phyloP scores from a whole-genome alignment of 2,888 invertebrate genomes.

The Deladenus siricidicola region DNA sequence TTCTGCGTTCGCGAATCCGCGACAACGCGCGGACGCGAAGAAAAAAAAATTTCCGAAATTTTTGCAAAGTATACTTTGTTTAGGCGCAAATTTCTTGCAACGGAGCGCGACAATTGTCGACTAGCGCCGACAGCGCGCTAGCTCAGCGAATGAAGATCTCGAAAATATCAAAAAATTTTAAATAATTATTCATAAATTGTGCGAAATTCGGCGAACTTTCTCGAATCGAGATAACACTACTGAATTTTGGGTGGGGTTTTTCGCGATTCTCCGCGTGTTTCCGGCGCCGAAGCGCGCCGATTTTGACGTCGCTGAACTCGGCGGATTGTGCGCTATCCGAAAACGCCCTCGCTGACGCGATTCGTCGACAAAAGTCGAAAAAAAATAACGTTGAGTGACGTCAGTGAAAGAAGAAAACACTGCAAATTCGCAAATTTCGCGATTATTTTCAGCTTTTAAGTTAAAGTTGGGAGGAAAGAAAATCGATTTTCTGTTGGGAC shows the following conservation, averaged over 20 bases:
- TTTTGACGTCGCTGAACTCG: neutral
- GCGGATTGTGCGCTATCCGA: neutral
- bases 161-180: neutral
- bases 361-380: too few relatives aligned
- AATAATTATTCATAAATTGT: neutral
- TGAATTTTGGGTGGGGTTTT: neutral
- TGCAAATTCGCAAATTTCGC: too few relatives aligned
- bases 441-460: too few relatives aligned
- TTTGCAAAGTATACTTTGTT: neutral
- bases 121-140: too few relatives aligned
- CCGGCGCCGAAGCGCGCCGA: neutral
- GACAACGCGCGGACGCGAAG: too few relatives aligned
- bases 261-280: neutral
- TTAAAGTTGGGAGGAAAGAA: neutral
- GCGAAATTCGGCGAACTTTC: neutral
- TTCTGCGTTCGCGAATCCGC: too few relatives aligned
- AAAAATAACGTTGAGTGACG: neutral
- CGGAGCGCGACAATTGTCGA: too few relatives aligned
- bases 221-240: neutral
- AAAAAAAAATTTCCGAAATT: neutral
- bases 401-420: neutral
- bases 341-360: neutral
- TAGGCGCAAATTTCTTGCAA: neutral
- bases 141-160: neutral
- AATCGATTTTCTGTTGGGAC: too few relatives aligned